Evolutionary conservation across 1,140 invertebrate genomes (phyloP), one percentile per base, ranked within the genome.

Genomic region (Aricia agestis): DNA sequence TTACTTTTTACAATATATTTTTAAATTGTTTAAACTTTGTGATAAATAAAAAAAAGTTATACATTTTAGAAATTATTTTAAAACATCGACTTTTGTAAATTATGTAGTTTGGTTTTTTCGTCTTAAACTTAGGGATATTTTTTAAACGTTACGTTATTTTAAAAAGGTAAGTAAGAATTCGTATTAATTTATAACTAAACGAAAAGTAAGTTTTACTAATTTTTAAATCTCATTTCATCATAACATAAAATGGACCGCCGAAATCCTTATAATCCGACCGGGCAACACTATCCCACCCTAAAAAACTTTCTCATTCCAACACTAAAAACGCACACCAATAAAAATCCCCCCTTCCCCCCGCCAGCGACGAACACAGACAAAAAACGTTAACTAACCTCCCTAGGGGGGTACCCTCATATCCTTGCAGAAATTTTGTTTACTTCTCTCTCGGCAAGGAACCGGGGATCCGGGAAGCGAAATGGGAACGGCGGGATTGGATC

Each of bases 401-500:
- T 63, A 68, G 69, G 76, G 72, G 77, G 76, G 77, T 80, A 77
- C 79, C 79, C 84, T 86, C 85, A 88, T 87, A 89, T 89, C 86
- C 88, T 90, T 89, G 83, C 82, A 90, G 86, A 87, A 90, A 89
- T 87, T 89, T 90, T 88, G 88, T 90, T 90, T 89, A 89, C 87
- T 85, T 89, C 85, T 82, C 84, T 83, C 84, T 87, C 81, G 80
- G 80, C 83, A 89, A 89, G 86, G 86, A 89, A 83, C 80, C 79
- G 77, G 78, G 79, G 78, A 80, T 85, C 84, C 82, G 84, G 87
- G 82, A 86, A 84, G 78, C 82, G 77, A 83, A 87, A 85, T 83
- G 84, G 82, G 84, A 87, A 86, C 85, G 73, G 73, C 82, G 82
- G 76, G 80, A 89, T 87, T 86, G 82, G 80, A 82, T 83, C 83